Conservation (phyloP, 2,113 vertebrate species). For the Amazona vittata region DNA sequence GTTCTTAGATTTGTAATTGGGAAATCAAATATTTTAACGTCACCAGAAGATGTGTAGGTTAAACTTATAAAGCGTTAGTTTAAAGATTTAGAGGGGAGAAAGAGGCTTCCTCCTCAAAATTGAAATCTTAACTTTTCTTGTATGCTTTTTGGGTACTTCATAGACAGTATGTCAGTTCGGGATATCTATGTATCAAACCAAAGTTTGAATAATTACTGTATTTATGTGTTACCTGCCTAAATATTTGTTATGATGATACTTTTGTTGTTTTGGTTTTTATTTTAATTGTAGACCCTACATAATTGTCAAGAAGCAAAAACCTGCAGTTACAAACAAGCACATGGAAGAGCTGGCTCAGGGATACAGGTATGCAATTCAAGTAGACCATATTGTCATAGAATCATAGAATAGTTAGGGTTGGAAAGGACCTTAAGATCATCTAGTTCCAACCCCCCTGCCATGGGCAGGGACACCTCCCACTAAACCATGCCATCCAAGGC, state of each 20-base stretch:
- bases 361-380: conserved; percentile 83
- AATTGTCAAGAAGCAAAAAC: conserved; percentile 93
- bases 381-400: background rate
- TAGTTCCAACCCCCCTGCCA: no score
- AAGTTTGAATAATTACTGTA: background rate
- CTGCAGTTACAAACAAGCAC: conserved; percentile 93
- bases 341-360: conserved; percentile 96
- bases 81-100: background rate
- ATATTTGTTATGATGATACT: background rate
- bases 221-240: background rate
- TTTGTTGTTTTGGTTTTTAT: background rate
- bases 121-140: background rate
- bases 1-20: background rate
- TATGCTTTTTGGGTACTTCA: background rate
- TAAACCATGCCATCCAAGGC: no score
- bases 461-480: no score
- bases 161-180: background rate
- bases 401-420: no score
- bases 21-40: background rate
- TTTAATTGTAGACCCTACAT: conserved; percentile 87
- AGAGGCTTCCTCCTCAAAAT: background rate
- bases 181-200: background rate
- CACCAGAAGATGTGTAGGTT: background rate
- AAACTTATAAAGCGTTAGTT: background rate
- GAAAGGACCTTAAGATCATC: no score